Percentiles rank a stretch among this genome's conserved stretches.
These are phyloP conservation scores for Chloebia gouldiae DNA, from an alignment of 2,113 vertebrate genomes.

Conservation along the genomic window DNA sequence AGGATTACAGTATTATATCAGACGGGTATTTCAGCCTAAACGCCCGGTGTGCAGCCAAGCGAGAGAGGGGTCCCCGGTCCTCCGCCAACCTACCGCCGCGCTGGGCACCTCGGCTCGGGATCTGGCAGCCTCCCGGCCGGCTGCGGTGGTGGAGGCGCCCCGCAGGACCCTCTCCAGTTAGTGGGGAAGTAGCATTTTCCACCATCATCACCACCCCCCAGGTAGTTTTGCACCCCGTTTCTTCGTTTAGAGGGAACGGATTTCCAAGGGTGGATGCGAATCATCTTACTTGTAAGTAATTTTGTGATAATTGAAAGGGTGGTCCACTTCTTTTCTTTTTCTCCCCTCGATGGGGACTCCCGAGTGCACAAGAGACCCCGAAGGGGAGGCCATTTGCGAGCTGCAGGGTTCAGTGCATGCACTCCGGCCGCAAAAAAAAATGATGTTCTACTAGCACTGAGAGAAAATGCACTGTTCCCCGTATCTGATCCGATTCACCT, in stretches of 20 bases:
- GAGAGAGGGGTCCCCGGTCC: slow-evolving; percentile 5
- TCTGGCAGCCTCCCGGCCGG: background rate
- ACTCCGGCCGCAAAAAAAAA: background rate
- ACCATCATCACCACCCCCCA: background rate
- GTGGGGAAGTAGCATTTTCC: background rate
- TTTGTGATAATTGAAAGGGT: background rate
- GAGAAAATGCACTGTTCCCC: background rate
- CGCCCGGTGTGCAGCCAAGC: slow-evolving; percentile 58
- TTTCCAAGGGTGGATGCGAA: background rate
- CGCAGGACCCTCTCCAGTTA: too few relatives aligned
- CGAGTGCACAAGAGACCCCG: background rate
- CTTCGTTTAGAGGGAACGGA: background rate
- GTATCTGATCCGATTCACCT: background rate
- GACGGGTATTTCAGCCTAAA: slow-evolving; percentile 63
- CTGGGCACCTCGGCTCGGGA: background rate
- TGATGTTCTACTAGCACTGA: background rate
- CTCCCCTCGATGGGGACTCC: background rate
- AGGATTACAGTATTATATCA: slow-evolving; percentile 71
- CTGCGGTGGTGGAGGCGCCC: background rate
- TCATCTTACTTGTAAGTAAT: background rate
- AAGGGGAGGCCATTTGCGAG: too few relatives aligned
- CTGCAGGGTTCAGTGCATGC: background rate
- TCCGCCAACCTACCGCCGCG: background rate
- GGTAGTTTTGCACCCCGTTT: background rate
- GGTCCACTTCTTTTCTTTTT: background rate